Evolutionary conservation across 2,888 invertebrate species (phyloP).

Genomic region (Nezara viridula): DNA sequence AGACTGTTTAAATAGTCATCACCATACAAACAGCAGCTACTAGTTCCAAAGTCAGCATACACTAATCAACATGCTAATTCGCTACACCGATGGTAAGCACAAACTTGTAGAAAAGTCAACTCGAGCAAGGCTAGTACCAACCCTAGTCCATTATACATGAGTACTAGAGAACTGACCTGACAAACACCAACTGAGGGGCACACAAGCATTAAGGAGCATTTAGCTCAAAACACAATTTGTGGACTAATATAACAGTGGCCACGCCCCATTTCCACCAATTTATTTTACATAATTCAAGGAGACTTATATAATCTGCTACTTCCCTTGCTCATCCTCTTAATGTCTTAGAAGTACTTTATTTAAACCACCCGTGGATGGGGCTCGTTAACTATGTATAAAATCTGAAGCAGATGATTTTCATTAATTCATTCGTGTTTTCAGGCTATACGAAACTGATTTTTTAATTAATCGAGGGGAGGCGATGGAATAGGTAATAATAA

Average conservation of each 20-base stretch:
- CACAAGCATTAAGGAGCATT: background rate
- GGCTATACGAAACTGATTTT: background rate
- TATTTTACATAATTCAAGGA: background rate
- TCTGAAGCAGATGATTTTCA: background rate
- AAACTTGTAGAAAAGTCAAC: constrained; percentile 34
- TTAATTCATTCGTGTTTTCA: background rate
- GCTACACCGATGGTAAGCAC: background rate
- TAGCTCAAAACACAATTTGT: constrained; percentile 14
- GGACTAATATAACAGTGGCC: background rate
- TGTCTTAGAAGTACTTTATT: background rate
- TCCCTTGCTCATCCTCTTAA: background rate
- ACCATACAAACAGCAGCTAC: background rate
- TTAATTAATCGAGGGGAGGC: background rate
- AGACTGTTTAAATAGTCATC: background rate
- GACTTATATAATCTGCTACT: background rate
- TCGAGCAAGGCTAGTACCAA: background rate
- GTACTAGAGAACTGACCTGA: background rate
- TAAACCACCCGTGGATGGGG: background rate
- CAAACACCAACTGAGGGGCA: background rate
- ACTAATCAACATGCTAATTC: constrained; percentile 1
- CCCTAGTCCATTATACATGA: constrained; percentile 42
- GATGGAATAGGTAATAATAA: background rate
- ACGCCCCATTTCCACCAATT: too few relatives aligned
- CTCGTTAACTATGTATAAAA: background rate
- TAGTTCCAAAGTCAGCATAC: constrained; percentile 13